Percentiles rank a stretch among this genome's conserved stretches.
Evolutionary conservation across 2,797 vertebrate genomes (phyloP).

Genomic region (Sebastes diploproa): DNA sequence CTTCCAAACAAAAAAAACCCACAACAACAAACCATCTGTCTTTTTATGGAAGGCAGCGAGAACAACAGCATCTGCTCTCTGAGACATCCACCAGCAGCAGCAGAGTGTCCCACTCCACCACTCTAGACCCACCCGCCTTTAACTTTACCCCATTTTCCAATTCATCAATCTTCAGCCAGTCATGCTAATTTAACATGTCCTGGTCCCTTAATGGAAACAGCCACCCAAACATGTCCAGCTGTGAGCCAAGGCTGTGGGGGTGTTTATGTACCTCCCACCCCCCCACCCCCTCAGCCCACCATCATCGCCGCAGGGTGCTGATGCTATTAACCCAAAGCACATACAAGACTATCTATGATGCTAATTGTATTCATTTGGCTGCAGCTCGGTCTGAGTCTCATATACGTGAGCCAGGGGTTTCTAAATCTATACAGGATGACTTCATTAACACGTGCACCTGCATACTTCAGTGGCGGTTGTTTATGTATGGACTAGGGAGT

Average conservation of each 20-base stretch:
- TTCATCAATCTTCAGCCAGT: conserved; percentile 63
- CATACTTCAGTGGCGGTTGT: not conserved
- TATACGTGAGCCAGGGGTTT: not conserved
- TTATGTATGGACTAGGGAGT: not conserved
- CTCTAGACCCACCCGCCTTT: not conserved
- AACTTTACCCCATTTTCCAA: conserved; percentile 38
- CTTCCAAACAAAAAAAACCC: conserved; percentile 3
- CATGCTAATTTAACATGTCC: conserved; percentile 51
- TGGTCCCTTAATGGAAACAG: conserved; percentile 52
- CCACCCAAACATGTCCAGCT: conserved; percentile 48
- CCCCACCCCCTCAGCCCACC: not conserved
- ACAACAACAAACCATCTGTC: conserved; percentile 38
- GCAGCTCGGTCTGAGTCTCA: not conserved
- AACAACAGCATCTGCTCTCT: conserved; percentile 51
- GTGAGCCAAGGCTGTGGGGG: conserved; percentile 8
- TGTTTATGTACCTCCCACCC: conserved; percentile 5
- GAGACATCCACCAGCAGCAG: conserved; percentile 7
- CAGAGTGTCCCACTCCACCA: not conserved
- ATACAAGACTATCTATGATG: conserved; percentile 15
- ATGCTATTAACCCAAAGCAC: conserved; percentile 45
- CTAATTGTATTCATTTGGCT: conserved; percentile 46
- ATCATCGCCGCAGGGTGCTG: conserved; percentile 41
- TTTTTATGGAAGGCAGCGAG: not conserved
- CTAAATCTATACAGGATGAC: not conserved
- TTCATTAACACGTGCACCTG: conserved; percentile 38